Base-by-base conservation (phyloP, 2,113 vertebrate genomes). In the Callipepla squamata region DNA sequence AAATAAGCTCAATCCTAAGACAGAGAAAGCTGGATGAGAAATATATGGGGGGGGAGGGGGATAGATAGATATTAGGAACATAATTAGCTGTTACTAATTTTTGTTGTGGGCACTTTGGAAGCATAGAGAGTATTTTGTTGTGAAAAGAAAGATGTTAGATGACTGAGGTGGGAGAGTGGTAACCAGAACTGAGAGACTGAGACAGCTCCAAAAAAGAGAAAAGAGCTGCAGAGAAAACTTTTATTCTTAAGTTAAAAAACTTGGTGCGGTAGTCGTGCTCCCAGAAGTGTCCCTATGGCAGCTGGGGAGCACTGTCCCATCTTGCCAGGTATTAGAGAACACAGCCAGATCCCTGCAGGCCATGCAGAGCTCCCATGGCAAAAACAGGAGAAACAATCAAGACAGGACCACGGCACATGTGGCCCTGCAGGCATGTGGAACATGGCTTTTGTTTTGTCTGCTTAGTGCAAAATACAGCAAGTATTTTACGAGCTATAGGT, bases 371-470 rank as follows among this genome's bases (percentile, higher is more conserved):
- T 67, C 26, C 14, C 2, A 1, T 19, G 30, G 51, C 1, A 1
- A 61, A 19, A 89, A 69, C 55, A 8, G 9, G 48, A 77, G 59
- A 66, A 20, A 32, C 22, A 23, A 2, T 12, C 51, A 28, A 83
- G 19, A 1, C 40, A 55, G 42, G 9, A 55, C n/a, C 38, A 66
- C 0, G 0, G 32, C 47, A 51, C 1, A 1, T 11, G 8, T 62
- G 45, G 16, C 40, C 13, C 32, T 57, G 36, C 7, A 51, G 6
- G 42, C 42, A 42, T 1, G 2, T 38, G 55, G 15, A 25, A 6
- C 14, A 14, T 53, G 44, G 11, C 30, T 87, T 87, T 1, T 0
- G 32, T 86, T 26, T 83, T 59, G 38, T 47, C n/a, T 78, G 84
- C 89, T 59, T 30, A 67, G 21, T 28, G 3, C 0, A 8, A 87